phyloP scores from a whole-genome alignment of 1,140 invertebrate genomes.

The Drosophila biarmipes region DNA sequence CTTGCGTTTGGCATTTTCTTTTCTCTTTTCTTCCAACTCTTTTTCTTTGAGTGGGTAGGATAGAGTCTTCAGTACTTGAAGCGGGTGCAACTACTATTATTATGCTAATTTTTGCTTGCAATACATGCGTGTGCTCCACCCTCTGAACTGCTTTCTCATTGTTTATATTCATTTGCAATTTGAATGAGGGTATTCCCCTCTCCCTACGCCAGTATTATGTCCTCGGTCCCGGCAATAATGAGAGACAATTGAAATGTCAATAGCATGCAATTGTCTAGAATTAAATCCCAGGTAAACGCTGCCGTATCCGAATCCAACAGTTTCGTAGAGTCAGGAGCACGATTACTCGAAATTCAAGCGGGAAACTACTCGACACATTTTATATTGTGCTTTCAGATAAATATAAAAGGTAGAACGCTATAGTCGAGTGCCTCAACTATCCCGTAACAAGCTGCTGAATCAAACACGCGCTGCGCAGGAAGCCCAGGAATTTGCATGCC shows the following conservation, averaged over 20 bases:
- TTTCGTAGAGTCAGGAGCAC: slow-evolving; percentile 15
- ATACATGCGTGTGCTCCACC: slow-evolving; percentile 64
- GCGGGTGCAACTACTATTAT: slow-evolving; percentile 80
- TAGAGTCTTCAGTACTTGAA: slow-evolving; percentile 74
- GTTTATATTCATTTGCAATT: slow-evolving; percentile 42
- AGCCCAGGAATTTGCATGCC: too few species aligned
- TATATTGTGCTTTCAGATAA: neutral
- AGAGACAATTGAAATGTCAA: slow-evolving; percentile 77
- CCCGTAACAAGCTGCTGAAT: too few species aligned
- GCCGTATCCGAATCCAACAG: slow-evolving; percentile 11
- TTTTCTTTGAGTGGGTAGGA: slow-evolving; percentile 27
- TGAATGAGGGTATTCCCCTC: slow-evolving; percentile 51
- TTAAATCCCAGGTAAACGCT: slow-evolving; percentile 37
- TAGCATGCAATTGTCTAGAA: slow-evolving; percentile 68
- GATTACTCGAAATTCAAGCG: slow-evolving; percentile 25
- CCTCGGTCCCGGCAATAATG: slow-evolving; percentile 50
- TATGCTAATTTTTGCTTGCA: slow-evolving; percentile 77
- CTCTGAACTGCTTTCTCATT: slow-evolving; percentile 2
- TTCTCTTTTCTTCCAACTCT: slow-evolving; percentile 7
- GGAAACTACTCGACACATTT: slow-evolving; percentile 7
- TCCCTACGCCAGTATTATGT: slow-evolving; percentile 1
- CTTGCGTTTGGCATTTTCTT: slow-evolving; percentile 49
- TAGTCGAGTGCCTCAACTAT: too few species aligned
- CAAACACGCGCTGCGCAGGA: too few species aligned
- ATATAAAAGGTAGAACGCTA: neutral